phyloP scores from a whole-genome alignment of 1,140 invertebrate genomes.

The Drosophila bocqueti region DNA sequence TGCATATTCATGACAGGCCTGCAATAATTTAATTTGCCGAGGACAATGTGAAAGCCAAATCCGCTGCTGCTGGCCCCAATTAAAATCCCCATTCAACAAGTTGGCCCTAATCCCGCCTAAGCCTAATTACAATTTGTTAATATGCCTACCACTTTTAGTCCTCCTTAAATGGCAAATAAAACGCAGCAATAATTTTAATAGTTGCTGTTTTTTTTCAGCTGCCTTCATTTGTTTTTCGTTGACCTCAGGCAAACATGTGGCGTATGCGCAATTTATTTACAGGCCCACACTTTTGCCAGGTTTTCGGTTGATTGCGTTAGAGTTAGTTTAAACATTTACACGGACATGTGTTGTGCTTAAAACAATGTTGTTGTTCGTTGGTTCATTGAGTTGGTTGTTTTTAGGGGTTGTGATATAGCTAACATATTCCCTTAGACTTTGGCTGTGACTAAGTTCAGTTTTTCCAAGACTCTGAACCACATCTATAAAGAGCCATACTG shows the following conservation, averaged over 20 bases:
- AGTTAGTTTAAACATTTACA: slow-evolving; percentile 61
- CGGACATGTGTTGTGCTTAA: slow-evolving; percentile 19
- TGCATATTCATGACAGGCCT: slow-evolving; percentile 36
- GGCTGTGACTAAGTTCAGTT: neutral
- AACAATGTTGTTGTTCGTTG: neutral
- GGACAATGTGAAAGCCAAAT: slow-evolving; percentile 57
- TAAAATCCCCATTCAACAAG: slow-evolving; percentile 60
- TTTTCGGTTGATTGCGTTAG: slow-evolving; percentile 35
- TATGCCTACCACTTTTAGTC: slow-evolving; percentile 16
- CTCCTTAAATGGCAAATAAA: slow-evolving; percentile 68
- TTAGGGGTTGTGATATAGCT: neutral
- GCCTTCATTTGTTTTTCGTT: slow-evolving; percentile 36
- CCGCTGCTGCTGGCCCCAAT: slow-evolving; percentile 51
- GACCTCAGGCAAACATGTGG: slow-evolving; percentile 53
- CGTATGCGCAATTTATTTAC: slow-evolving; percentile 74
- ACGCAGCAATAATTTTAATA: slow-evolving; percentile 70
- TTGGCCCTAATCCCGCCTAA: slow-evolving; percentile 59
- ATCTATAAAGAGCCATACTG: neutral
- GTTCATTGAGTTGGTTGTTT: neutral
- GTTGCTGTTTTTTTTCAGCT: slow-evolving; percentile 35
- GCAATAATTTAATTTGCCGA: slow-evolving; percentile 42
- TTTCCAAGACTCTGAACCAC: too few species aligned
- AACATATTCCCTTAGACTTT: neutral
- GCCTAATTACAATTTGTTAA: slow-evolving; percentile 74
- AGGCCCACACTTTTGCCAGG: slow-evolving; percentile 33